A percentile compares a stretch with the other conserved stretches of the same genome.
These are phyloP conservation scores for Parelbella ahira DNA, from an alignment of 2,888 invertebrate species.

Conservation along the genomic window DNA sequence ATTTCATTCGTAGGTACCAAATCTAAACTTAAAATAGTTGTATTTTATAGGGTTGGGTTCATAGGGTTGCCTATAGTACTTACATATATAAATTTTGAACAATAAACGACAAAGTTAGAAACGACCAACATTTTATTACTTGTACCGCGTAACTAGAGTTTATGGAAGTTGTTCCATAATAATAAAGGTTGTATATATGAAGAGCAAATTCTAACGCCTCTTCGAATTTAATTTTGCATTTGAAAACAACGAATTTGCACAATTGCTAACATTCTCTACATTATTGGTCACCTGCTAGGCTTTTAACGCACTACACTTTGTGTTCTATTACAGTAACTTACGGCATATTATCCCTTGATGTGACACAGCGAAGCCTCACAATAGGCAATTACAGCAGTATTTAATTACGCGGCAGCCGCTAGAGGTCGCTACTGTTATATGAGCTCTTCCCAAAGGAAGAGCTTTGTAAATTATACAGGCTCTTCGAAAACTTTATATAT, in stretches of 20 bases:
- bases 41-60: too few species aligned
- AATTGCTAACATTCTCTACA: constrained; percentile 9
- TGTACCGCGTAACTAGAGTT: too few species aligned
- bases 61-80: too few species aligned
- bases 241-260: constrained; percentile 4
- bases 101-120: too few species aligned
- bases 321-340: not conserved
- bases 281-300: constrained; percentile 3
- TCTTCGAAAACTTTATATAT: not conserved
- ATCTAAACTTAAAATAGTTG: too few species aligned
- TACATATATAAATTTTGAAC: too few species aligned
- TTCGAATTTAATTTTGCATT: constrained; percentile 2
- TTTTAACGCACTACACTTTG: not conserved
- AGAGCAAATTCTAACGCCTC: too few species aligned
- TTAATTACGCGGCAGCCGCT: constrained; percentile 31
- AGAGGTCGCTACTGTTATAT: constrained; percentile 26
- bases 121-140: too few species aligned
- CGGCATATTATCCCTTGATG: not conserved
- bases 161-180: too few species aligned
- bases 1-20: too few species aligned
- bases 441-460: constrained; percentile 3
- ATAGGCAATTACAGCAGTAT: constrained; percentile 31
- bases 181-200: too few species aligned
- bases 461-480: constrained; percentile 2
- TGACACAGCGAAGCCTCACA: constrained; percentile 2